phyloP scores from a whole-genome alignment of 1,140 invertebrate genomes.

The Zaprionus kolodkinae region DNA sequence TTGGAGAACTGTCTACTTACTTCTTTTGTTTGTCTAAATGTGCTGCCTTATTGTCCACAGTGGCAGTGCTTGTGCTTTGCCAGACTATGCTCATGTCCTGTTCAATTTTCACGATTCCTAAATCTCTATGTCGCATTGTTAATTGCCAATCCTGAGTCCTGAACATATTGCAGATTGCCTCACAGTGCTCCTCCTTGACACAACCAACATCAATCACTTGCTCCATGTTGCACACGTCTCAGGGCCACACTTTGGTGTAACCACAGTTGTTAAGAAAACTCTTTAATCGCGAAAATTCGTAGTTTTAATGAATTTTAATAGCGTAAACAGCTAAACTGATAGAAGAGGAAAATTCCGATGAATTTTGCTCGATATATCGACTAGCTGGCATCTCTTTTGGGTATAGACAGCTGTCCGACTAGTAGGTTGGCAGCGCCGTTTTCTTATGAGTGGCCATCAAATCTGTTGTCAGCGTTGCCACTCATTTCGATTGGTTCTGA shows the following conservation, averaged over 20 bases:
- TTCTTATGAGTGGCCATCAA: background rate
- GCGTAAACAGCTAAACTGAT: constrained; percentile 39
- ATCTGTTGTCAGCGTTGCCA: background rate
- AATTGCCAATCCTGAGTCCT: constrained; percentile 40
- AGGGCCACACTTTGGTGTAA: background rate
- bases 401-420: constrained; percentile 22
- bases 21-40: constrained; percentile 28
- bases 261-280: background rate
- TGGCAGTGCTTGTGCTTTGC: constrained; percentile 10
- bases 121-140: constrained; percentile 36
- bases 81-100: constrained; percentile 44
- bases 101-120: constrained; percentile 42
- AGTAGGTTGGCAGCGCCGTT: constrained; percentile 21
- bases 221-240: constrained; percentile 19
- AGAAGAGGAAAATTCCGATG: constrained; percentile 29
- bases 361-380: constrained; percentile 29
- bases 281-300: constrained; percentile 2
- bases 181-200: constrained; percentile 45
- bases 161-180: constrained; percentile 46
- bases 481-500: background rate
- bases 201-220: constrained; percentile 40
- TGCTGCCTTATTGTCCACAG: constrained; percentile 13
- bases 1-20: constrained; percentile 12
- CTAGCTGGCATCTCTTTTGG: constrained; percentile 20
- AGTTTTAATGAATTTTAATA: constrained; percentile 10